Evolutionary conservation across 1,140 invertebrate genomes (phyloP).

Genomic region (Prorops nasuta): DNA sequence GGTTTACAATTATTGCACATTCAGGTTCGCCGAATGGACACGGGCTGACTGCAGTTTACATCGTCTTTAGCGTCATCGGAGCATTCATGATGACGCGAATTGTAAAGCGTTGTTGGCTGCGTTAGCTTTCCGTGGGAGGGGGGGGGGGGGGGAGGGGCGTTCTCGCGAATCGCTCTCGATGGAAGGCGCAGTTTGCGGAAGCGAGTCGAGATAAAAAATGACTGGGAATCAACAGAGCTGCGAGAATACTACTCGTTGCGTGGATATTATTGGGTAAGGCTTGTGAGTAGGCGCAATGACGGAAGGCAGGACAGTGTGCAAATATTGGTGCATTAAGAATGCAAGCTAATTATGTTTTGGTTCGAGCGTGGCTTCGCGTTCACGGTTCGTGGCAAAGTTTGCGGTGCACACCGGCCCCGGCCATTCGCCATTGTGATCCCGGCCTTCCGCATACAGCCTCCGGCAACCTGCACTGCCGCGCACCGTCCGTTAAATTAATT

Average conservation of each 20-base stretch:
- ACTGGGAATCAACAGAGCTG: too few species aligned
- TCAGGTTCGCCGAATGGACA: too few species aligned
- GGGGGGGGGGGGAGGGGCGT: conserved; percentile 1
- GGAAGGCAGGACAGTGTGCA: conserved; percentile 49
- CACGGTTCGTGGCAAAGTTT: conserved; percentile 39
- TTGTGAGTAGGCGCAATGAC: conserved; percentile 26
- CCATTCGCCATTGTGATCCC: conserved; percentile 55
- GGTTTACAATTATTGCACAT: too few species aligned
- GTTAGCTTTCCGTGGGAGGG: not conserved
- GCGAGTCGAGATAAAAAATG: too few species aligned
- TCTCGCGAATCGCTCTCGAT: too few species aligned
- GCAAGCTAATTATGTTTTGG: conserved; percentile 58
- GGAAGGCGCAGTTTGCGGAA: too few species aligned
- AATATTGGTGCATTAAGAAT: conserved; percentile 59
- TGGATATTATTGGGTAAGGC: too few species aligned
- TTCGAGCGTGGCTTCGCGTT: conserved; percentile 28
- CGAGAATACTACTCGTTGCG: too few species aligned
- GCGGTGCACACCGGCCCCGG: conserved; percentile 38
- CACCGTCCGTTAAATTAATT: conserved; percentile 55
- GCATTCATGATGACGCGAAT: too few species aligned
- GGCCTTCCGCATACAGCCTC: conserved; percentile 51
- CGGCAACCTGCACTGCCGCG: conserved; percentile 23
- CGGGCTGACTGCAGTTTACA: too few species aligned
- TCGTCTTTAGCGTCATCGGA: too few species aligned
- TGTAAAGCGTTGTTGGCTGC: too few species aligned